phyloP scores from a whole-genome alignment of 1,140 invertebrate species.

The Hylaeus anthracinus region DNA sequence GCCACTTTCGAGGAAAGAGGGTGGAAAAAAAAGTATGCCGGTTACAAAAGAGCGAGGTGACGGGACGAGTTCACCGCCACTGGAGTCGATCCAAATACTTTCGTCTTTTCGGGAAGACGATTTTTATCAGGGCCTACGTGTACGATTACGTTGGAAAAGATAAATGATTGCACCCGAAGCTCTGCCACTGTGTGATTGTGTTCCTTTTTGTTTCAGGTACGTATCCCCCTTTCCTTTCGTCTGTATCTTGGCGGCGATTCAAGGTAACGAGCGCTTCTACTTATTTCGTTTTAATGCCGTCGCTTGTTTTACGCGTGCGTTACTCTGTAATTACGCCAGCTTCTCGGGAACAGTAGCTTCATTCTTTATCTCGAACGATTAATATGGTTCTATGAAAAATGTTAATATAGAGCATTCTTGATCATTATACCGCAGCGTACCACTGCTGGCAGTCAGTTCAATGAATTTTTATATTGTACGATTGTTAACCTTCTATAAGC shows the following conservation, averaged over 20 bases:
- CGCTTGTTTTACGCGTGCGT: neutral
- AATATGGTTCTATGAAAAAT: too few relatives aligned
- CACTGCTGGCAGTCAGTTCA: too few relatives aligned
- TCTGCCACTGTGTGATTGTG: constrained; percentile 4
- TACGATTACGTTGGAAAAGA: neutral
- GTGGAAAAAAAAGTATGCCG: constrained; percentile 23
- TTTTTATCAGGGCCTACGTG: constrained; percentile 29
- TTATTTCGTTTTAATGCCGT: neutral
- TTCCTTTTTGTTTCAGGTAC: constrained; percentile 63
- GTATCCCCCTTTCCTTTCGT: constrained; percentile 48
- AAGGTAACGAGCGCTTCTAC: constrained; percentile 36
- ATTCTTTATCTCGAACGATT: neutral
- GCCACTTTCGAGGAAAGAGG: constrained; percentile 49
- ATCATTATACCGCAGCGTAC: too few relatives aligned
- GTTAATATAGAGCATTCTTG: too few relatives aligned
- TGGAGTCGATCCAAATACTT: constrained; percentile 71
- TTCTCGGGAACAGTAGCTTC: neutral
- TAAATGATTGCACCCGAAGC: neutral
- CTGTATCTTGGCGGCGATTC: constrained; percentile 38
- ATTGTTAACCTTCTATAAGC: too few relatives aligned
- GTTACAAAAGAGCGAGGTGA: constrained; percentile 29
- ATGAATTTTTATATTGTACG: too few relatives aligned
- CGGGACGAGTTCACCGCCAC: constrained; percentile 61
- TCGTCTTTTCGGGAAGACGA: constrained; percentile 34
- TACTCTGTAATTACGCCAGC: neutral